Evolutionary conservation across 1,140 invertebrate genomes (phyloP), one percentile per base, ranked within the genome.

Genomic region (Heliconius eleuchia): DNA sequence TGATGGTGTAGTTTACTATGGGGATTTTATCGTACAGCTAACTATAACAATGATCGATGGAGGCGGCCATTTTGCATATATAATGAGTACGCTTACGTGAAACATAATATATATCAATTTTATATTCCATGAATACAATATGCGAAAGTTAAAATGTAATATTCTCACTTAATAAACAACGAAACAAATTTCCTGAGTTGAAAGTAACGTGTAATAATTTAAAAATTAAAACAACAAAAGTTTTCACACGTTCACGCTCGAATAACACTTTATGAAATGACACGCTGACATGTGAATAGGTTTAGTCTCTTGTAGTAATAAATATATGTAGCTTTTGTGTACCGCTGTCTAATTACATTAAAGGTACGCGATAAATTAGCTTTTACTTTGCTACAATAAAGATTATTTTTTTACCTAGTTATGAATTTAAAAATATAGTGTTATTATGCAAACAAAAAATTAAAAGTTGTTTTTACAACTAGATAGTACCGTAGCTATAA

Each of bases 281-380:
- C 80, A 71, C 74, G 71, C 79, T 76, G 76, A 42, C 72, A 72
- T 81, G 77, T 80, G 77, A 84, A 73, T 75, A 81, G 78, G 82
- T 82, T 84, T 80, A 77, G 80, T 74, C 46, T 78, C 76, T 77
- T 77, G 72, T 80, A 80, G 78, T 84, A 66, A 11, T 30, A 2
- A 37, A 37, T 37, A 37, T 37, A 37, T 37, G 34, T 66, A 30
- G 60, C 60, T 30, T 66, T 66, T 66, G 27, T 66, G 13, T 66
- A 80, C 73, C 50, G 75, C 79, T 77, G 76, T 79, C 60, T 85
- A 88, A 87, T 86, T 82, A 79, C 85, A 86, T 87, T 85, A 86
- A 85, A 66, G 3, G 60, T 30, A 30, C 13, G 4, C 1, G 4
- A 66, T 66, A 66, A 66, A 57, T 23, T 23, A 23, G 60, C 60